Conservation (phyloP, 2,888 invertebrate species). For the Drosophila emarginata region DNA sequence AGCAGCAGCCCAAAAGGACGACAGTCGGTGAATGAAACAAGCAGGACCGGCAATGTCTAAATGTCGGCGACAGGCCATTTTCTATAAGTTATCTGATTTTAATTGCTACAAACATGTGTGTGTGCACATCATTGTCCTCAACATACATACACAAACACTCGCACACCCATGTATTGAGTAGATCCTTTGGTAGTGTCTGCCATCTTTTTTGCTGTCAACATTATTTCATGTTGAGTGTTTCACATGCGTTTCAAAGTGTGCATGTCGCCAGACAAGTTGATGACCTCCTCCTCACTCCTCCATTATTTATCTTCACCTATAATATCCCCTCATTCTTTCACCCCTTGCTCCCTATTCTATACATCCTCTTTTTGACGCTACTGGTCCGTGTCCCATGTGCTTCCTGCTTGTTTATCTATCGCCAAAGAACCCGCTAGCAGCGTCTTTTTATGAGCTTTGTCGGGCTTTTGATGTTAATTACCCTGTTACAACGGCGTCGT, state of each 20-base stretch:
- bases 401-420: conserved; percentile 64
- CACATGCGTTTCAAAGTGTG: conserved; percentile 16
- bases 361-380: not conserved
- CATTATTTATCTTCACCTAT: conserved; percentile 2
- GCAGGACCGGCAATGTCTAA: conserved; percentile 59
- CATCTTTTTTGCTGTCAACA: conserved; percentile 70
- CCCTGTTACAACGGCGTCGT: conserved; percentile 74
- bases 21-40: conserved; percentile 19
- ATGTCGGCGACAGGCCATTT: conserved; percentile 77
- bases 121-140: conserved; percentile 50
- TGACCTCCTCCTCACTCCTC: conserved; percentile 41
- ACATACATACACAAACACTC: conserved; percentile 11
- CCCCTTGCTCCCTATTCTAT: not conserved
- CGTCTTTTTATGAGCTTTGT: conserved; percentile 78
- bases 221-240: conserved; percentile 61
- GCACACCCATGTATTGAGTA: conserved; percentile 10
- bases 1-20: conserved; percentile 9
- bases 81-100: conserved; percentile 80
- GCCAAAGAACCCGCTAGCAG: conserved; percentile 49
- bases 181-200: conserved; percentile 20
- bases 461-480: conserved; percentile 80
- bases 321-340: not conserved
- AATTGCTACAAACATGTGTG: conserved; percentile 76
- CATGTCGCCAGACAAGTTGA: conserved; percentile 63
- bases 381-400: conserved; percentile 4